Evolutionary conservation across 2,113 vertebrate genomes (phyloP).

Genomic region (Aldabrachelys gigantea): DNA sequence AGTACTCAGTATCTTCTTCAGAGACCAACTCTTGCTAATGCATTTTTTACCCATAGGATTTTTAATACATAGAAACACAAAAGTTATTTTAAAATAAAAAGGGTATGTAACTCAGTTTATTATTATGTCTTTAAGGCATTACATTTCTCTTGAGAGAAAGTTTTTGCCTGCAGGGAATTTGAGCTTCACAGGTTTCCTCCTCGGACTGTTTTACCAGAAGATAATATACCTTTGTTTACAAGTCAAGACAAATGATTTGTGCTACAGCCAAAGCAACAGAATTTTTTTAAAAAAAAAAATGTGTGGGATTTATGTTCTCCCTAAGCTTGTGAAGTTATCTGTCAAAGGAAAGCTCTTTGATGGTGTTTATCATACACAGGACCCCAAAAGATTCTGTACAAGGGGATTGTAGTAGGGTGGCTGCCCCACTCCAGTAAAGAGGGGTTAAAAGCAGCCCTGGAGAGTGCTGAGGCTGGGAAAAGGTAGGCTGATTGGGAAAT

Average conservation of each 20-base stretch:
- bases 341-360: neutral
- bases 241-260: neutral
- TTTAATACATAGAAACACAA: neutral
- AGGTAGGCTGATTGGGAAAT: too few species aligned
- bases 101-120: neutral
- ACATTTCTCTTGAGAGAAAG: neutral
- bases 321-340: neutral
- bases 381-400: neutral
- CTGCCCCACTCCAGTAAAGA: too few species aligned
- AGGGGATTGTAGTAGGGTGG: too few species aligned
- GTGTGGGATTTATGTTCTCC: neutral
- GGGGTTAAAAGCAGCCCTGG: too few species aligned
- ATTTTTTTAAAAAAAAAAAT: neutral
- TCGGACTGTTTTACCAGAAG: neutral
- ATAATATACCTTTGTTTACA: neutral
- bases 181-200: neutral
- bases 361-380: fast-evolving
- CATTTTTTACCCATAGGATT: neutral
- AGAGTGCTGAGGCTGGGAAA: too few species aligned
- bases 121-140: neutral
- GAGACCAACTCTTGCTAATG: neutral
- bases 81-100: neutral
- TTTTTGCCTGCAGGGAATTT: neutral
- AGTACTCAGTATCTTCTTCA: neutral
- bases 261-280: neutral